Evolutionary conservation across 2,113 vertebrate species (phyloP), one percentile per base, ranked within the genome.

Genomic region (Carassius gibelio): DNA sequence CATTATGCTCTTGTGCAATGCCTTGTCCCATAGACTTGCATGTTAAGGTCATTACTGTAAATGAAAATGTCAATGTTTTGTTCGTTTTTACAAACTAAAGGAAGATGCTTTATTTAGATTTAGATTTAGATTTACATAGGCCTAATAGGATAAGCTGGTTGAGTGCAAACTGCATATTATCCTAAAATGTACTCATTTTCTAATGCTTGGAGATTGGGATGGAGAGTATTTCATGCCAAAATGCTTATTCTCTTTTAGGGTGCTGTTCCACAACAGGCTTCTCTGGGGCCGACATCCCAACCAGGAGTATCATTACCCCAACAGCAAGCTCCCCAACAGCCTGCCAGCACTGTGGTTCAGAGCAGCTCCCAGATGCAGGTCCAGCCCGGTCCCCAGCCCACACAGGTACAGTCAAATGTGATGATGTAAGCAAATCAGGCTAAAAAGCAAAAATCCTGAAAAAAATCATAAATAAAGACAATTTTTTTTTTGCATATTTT

Each of bases 311-410:
- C 87, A 0, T 26, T 90, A 14, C 87, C 92, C 30, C 87, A 91
- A 77, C 94, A 93, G 83, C 86, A 90, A 84, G 81, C 75, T 45
- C 34, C 81, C 0, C 77, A 83, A 48, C 79, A 75, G 21, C 50
- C 79, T 36, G 52, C 68, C 75, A 68, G 81, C 84, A 30, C 80
- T 8, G 55, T 74, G 26, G 42, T 91, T 64, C 94, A 94, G 85
- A 93, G 91, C 90, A 90, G 91, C 50, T 83, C 91, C 13, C 94
- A 94, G 84, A 86, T 88, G 8, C 26, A 88, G 34, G 82, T 91
- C 62, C 88, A 86, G 3, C 72, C 91, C 75, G 48, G 91, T 87
- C 94, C 91, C 68, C 88, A 86, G 2, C 66, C 91, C 75, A 66
- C 92, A 89, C 94, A 94, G 93, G 94, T 79, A 79, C 55, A 61